Base-by-base conservation (phyloP, 2,888 invertebrate genomes). In the Apodemia duryi region DNA sequence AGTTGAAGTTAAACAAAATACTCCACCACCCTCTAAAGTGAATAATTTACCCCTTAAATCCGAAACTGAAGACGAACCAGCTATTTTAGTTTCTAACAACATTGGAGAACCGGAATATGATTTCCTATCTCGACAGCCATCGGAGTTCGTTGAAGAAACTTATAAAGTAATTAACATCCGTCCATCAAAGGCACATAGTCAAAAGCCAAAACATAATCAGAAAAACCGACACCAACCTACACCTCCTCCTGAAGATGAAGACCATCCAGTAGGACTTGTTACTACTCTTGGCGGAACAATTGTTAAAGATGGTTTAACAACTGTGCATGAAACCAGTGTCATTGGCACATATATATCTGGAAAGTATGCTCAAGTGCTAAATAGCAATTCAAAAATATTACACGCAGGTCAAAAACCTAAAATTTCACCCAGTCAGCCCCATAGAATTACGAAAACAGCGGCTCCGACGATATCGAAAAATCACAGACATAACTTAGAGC, bases 271-370 rank as follows among this genome's bases (percentile, higher is more conserved):
- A 1, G 97, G 97, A 6, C 88, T 97, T 65, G 96, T 97, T 0
- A 96, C 97, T 6, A 96, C 95, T 75, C 92, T 97, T 64, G 97
- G 96, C 60, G 97, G 97, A 32, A 97, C 96, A 6, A 94, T 96
- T 66, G 95, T 97, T 5, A 95, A 95, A 79, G 96, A 96, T 76
- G 97, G 97, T 1, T 86, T 95, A 2, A 97, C 97, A 6, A 97
- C 97, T 0, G 94, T 97, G 6, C 96, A 96, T 78, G 97, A 97
- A 86, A 97, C 97, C 0, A 96, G 96, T 80, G 97, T 97, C n/a
- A 95, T 97, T 74, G 96, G 97, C 38, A 97, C 97, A 4, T 96
- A 95, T 79, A 96, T 97, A 75, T 95, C 96, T 63, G 97, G 96
- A 52, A 97, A 97, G 87, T 97, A 97, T 82, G 97, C 97, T 3